These are phyloP conservation scores for Varanus salvator DNA, from an alignment of 2,113 vertebrate genomes.

Conservation along the genomic window DNA sequence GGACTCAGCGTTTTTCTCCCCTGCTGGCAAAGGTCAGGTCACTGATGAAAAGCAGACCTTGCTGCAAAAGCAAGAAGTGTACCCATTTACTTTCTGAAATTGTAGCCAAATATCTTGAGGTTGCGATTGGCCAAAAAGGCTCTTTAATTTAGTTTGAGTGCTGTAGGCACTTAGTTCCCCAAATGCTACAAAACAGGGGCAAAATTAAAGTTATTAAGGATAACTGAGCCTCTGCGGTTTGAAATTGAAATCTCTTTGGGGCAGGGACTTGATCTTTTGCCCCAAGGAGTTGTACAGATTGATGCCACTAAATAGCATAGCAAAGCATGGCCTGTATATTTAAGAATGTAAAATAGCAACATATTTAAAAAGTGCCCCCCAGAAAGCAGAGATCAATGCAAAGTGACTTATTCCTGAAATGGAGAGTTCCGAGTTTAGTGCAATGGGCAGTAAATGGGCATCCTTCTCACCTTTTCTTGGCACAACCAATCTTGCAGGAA, in stretches of 20 bases:
- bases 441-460: background rate
- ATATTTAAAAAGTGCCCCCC: background rate
- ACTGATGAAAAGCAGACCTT: conserved; percentile 71
- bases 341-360: background rate
- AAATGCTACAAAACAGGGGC: background rate
- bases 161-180: background rate
- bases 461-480: background rate
- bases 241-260: background rate
- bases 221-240: background rate
- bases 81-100: conserved; percentile 57
- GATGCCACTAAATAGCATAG: background rate
- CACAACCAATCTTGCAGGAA: background rate
- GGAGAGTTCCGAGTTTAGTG: background rate
- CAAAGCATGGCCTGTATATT: too few relatives aligned
- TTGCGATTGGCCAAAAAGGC: conserved; percentile 16
- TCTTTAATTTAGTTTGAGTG: fast-evolving
- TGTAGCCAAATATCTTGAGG: conserved; percentile 19
- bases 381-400: background rate
- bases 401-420: background rate
- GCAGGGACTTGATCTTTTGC: background rate
- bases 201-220: background rate
- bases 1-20: conserved; percentile 80
- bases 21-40: conserved; percentile 84
- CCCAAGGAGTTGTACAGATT: background rate
- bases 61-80: conserved; percentile 57